These are phyloP conservation scores for Ptilodon capucinus DNA, from an alignment of 2,888 invertebrate genomes.

Conservation along the genomic window DNA sequence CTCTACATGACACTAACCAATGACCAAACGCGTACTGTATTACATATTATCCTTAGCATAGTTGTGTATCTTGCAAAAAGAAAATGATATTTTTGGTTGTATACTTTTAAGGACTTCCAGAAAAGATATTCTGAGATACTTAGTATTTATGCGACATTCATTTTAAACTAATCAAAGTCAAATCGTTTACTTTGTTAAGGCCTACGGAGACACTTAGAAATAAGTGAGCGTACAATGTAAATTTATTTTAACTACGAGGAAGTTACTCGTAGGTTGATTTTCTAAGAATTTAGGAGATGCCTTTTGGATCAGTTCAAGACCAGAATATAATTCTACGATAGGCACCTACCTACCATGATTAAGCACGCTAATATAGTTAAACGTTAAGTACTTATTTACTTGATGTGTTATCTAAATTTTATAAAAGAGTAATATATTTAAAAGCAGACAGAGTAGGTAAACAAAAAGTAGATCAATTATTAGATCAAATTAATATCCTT, in stretches of 20 bases:
- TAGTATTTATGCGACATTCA: too few relatives aligned
- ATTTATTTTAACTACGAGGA: too few relatives aligned
- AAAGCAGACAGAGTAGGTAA: not conserved
- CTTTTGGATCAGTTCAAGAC: not conserved
- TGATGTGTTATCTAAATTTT: not conserved
- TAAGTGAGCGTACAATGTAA: too few relatives aligned
- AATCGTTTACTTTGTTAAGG: too few relatives aligned
- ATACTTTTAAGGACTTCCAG: not conserved
- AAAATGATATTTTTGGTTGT: not conserved
- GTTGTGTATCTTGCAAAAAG: not conserved
- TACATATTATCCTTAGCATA: not conserved
- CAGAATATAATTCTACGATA: too few relatives aligned
- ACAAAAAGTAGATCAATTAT: constrained; percentile 10
- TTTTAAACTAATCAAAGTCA: too few relatives aligned
- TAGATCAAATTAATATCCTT: constrained; percentile 3
- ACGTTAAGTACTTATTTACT: not conserved
- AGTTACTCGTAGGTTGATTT: too few relatives aligned
- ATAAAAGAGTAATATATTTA: not conserved
- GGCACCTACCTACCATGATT: not conserved
- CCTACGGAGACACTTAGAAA: too few relatives aligned
- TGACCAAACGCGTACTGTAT: not conserved
- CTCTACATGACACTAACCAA: not conserved
- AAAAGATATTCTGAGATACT: too few relatives aligned
- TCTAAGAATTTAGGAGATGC: too few relatives aligned
- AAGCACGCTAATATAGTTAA: not conserved